These are phyloP conservation scores for Diaperis boleti DNA, from an alignment of 2,888 invertebrate species.

Conservation along the genomic window DNA sequence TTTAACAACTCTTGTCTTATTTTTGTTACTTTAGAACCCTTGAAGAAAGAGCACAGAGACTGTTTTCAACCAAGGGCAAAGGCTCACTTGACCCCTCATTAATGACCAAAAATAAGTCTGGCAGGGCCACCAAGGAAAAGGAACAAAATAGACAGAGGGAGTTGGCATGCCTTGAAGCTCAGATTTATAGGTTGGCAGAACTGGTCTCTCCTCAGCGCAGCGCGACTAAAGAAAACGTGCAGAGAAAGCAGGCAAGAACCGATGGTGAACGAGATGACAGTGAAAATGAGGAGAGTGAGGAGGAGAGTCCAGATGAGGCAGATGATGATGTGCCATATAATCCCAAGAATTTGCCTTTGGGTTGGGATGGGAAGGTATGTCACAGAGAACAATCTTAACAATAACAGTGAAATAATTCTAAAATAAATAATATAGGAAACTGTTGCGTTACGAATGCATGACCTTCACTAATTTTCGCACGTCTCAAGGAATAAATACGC, in stretches of 20 bases:
- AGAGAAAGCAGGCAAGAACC: conserved; percentile 96
- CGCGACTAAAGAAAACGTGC: conserved; percentile 97
- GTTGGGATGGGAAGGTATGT: conserved; percentile 95
- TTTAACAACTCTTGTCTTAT: neutral
- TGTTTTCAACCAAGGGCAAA: conserved; percentile 96
- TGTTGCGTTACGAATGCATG: too few relatives aligned
- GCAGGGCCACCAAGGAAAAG: conserved; percentile 72
- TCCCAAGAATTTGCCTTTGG: conserved; percentile 98
- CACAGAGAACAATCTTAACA: too few relatives aligned
- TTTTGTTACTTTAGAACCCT: conserved; percentile 73
- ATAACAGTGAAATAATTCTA: too few relatives aligned
- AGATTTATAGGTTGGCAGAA: conserved; percentile 89
- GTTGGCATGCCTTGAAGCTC: conserved; percentile 88
- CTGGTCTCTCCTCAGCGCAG: conserved; percentile 86
- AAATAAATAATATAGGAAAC: too few relatives aligned
- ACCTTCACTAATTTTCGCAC: too few relatives aligned
- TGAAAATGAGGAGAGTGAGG: conserved; percentile 87
- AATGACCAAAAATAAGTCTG: conserved; percentile 90
- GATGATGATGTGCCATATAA: conserved; percentile 98
- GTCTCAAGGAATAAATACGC: too few relatives aligned
- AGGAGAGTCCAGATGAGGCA: conserved; percentile 84
- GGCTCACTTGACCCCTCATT: conserved; percentile 92
- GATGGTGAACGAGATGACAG: conserved; percentile 94
- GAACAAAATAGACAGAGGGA: conserved; percentile 84
- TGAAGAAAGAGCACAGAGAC: conserved; percentile 95